phyloP scores from a whole-genome alignment of 1,140 invertebrate species.

The Gryon sp. region DNA sequence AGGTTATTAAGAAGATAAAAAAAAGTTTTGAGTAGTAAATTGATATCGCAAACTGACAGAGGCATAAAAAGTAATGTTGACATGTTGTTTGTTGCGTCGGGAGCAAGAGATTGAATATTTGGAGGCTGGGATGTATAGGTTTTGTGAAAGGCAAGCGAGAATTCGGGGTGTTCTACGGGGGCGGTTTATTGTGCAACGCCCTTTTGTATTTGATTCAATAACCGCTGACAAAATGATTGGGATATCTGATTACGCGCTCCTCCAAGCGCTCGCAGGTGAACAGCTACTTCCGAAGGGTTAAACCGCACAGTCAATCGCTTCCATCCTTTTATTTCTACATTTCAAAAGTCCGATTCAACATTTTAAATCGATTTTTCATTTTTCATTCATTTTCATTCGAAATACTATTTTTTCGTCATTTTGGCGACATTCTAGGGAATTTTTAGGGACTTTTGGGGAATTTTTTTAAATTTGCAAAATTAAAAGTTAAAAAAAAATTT shows the following conservation, averaged over 20 bases:
- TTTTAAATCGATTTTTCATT: no score
- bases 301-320: no score
- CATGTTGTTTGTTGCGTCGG: conserved; percentile 26
- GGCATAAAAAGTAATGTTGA: conserved; percentile 43
- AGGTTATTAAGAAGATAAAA: no score
- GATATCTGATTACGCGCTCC: conserved; percentile 74
- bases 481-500: no score
- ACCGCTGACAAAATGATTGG: conserved; percentile 77
- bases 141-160: conserved; percentile 51
- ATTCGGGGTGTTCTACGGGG: conserved; percentile 70
- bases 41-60: conserved; percentile 25
- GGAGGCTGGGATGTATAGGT: conserved; percentile 38
- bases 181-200: conserved; percentile 76
- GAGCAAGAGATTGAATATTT: conserved; percentile 60
- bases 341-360: no score
- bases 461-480: no score
- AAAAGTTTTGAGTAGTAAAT: conserved; percentile 33
- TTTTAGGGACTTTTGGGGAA: no score
- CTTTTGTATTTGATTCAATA: conserved; percentile 74
- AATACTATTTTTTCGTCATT: no score
- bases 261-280: conserved; percentile 72
- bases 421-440: no score
- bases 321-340: no score
- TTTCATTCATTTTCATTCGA: no score
- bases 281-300: conserved; percentile 67